Evolutionary conservation across 92 coral and sea anemone genomes (phyloP).

Genomic region (Porites divaricata): DNA sequence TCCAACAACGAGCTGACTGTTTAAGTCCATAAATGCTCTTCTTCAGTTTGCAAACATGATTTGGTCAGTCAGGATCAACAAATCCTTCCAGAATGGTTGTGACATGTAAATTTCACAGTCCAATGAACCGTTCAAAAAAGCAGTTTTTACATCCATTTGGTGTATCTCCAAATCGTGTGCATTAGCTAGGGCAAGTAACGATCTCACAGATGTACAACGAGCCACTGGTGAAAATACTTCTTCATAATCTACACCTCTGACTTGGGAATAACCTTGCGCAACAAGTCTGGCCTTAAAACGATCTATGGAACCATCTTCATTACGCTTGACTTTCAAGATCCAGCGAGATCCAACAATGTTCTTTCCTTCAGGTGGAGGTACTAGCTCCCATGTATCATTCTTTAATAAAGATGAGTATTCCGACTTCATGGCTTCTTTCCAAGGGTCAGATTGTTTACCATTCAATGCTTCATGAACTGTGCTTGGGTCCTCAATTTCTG

Average conservation of each 20-base stretch:
- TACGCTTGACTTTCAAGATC: no score
- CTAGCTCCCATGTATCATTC: no score
- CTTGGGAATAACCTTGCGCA: no score
- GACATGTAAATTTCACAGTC: slow-evolving; percentile 74
- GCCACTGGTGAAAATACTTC: slow-evolving; percentile 71
- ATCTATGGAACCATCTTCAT: no score
- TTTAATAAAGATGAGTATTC: no score
- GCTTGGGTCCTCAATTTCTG: slow-evolving; percentile 72
- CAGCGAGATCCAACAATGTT: no score
- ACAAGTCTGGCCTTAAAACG: no score
- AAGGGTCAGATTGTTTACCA: no score
- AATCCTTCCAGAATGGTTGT: slow-evolving; percentile 76
- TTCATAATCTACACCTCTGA: no score
- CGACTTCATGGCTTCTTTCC: no score
- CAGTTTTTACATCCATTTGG: slow-evolving; percentile 76
- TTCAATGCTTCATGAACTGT: slow-evolving; percentile 71
- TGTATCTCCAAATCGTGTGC: slow-evolving; percentile 63
- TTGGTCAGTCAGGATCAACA: slow-evolving; percentile 70
- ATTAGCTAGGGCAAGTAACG: slow-evolving; percentile 71
- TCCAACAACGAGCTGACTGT: slow-evolving; percentile 69
- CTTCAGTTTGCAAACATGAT: slow-evolving; percentile 56
- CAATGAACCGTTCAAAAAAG: slow-evolving; percentile 58
- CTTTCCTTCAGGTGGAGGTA: no score
- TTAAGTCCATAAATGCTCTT: slow-evolving; percentile 64
- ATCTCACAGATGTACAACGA: slow-evolving; percentile 2